phyloP scores from a whole-genome alignment of 2,888 invertebrate species.

The Orchesellides sinensis region DNA sequence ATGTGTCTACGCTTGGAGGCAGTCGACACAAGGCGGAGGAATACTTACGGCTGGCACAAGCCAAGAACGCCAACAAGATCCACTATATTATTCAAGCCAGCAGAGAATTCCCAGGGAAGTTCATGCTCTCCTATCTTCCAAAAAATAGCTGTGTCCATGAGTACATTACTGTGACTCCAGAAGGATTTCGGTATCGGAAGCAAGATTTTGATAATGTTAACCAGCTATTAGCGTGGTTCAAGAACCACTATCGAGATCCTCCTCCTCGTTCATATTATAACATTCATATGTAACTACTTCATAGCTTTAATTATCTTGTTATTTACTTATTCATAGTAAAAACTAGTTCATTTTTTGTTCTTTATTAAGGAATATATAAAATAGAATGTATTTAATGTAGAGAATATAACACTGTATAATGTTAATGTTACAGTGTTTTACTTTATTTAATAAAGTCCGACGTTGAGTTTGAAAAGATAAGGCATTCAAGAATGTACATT shows the following conservation, averaged over 20 bases:
- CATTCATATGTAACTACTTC: no score
- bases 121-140: slow-evolving; percentile 95
- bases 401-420: no score
- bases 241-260: slow-evolving; percentile 88
- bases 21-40: slow-evolving; percentile 93
- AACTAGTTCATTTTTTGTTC: neutral
- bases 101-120: slow-evolving; percentile 92
- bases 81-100: slow-evolving; percentile 92
- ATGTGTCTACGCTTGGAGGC: slow-evolving; percentile 86
- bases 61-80: slow-evolving; percentile 90
- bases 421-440: no score
- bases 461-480: no score
- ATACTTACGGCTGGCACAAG: slow-evolving; percentile 90
- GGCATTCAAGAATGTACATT: no score
- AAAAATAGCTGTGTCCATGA: slow-evolving; percentile 91
- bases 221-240: slow-evolving; percentile 95
- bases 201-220: slow-evolving; percentile 91
- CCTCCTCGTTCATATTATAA: no score
- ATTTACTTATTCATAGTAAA: neutral
- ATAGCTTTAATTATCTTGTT: neutral
- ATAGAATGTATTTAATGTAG: no score
- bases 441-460: no score
- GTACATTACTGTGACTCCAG: slow-evolving; percentile 92
- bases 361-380: neutral
- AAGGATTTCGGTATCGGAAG: slow-evolving; percentile 94